Evolutionary conservation across 2,888 invertebrate species (phyloP), one percentile per base, ranked within the genome.

Genomic region (Hermaeophaga mercurialis): DNA sequence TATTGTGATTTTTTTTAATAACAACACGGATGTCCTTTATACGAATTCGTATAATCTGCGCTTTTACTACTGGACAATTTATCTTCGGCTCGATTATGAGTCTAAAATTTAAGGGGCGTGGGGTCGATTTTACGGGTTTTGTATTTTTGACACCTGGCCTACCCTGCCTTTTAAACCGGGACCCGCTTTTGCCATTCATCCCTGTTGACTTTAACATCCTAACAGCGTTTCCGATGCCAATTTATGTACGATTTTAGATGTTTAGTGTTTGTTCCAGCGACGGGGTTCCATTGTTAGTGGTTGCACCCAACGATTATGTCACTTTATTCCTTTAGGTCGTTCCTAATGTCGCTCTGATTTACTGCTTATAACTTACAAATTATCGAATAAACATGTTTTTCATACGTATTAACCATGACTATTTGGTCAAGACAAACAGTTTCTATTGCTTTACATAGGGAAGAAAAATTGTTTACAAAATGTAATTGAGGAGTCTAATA

Each of bases 61-160:
- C 15, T 47, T 47, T 48, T 38, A 48, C 48, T 38, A 24, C 24
- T n/a, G 48, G 12, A n/a, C 50, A 52, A 52, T 52, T 52, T 52
- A 52, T 52, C 50, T 43, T 52, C 33, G 28, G 28, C 33, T 34
- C 41, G 43, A 52, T 52, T 52, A 52, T 43, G 50, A 50, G 49
- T 28, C 28, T 49, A 18, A 53, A 57, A 59, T 56, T 58, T 54
- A 58, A 68, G 69, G 71, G 73, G 73, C 74, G 74, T 72, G 67
- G 66, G 71, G 67, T 45, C 64, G 70, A 73, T 61, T 75, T 74
- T 68, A 73, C 70, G 74, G 70, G 67, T 68, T 72, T 74, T 75
- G 75, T 75, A 73, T 62, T 58, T 53, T 63, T 72, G 76, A 77
- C 77, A 77, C 77, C 77, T 77, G 77, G 76, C 73, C 75, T 71